phyloP scores from a whole-genome alignment of 2,113 vertebrate genomes.

The Cygnus atratus region DNA sequence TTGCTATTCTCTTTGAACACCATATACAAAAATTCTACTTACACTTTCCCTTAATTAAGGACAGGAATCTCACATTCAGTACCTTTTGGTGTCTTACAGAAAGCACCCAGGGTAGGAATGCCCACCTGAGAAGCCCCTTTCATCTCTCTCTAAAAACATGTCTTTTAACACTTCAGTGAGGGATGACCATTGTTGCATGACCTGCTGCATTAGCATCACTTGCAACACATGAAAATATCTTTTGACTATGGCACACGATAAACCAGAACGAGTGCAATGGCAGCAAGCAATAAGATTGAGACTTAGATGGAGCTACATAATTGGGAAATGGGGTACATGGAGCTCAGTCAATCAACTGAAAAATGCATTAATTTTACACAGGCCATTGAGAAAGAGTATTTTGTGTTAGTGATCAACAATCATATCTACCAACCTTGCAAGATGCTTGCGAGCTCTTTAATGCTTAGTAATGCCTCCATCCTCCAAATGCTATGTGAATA shows the following conservation, averaged over 20 bases:
- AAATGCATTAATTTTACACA: neutral
- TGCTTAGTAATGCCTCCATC: neutral
- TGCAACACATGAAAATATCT: neutral
- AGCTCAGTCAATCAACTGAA: neutral
- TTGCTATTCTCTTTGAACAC: neutral
- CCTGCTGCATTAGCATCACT: neutral
- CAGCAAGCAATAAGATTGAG: neutral
- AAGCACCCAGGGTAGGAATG: neutral
- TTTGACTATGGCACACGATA: neutral
- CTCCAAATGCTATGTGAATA: neutral
- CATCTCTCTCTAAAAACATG: neutral
- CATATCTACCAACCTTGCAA: neutral
- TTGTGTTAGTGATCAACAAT: neutral
- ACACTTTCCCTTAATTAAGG: neutral
- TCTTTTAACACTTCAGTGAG: neutral
- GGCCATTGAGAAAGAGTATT: neutral
- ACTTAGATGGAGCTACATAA: neutral
- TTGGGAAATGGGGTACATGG: neutral
- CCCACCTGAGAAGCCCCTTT: neutral
- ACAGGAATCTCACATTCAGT: neutral
- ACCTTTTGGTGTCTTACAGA: neutral
- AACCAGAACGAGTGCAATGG: neutral
- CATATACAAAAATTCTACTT: neutral
- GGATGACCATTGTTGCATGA: neutral
- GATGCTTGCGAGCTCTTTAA: neutral